These are phyloP conservation scores for Volucella inflata DNA, from an alignment of 2,888 invertebrate genomes.

Conservation along the genomic window DNA sequence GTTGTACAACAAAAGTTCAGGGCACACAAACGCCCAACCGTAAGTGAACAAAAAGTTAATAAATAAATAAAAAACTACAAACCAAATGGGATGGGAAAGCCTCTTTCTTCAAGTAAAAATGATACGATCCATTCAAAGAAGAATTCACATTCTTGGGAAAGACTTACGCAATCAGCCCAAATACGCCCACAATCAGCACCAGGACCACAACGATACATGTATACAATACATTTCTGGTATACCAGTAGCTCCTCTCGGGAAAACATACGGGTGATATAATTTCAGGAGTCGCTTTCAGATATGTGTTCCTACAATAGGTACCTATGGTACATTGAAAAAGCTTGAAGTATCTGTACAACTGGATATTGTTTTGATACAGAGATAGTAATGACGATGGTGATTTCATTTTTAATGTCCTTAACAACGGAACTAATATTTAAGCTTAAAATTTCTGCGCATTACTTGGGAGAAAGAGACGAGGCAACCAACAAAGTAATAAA, in stretches of 20 bases:
- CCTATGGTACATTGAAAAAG: neutral
- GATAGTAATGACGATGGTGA: slow-evolving; percentile 33
- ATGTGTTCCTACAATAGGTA: neutral
- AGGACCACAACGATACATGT: no score
- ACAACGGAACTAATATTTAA: slow-evolving; percentile 60
- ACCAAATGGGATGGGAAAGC: slow-evolving; percentile 7
- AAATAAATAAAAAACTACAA: slow-evolving; percentile 2
- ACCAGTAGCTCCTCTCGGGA: slow-evolving; percentile 22
- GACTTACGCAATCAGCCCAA: neutral
- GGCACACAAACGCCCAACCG: slow-evolving; percentile 9
- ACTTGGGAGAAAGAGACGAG: neutral
- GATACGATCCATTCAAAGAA: slow-evolving; percentile 59
- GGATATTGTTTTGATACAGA: slow-evolving; percentile 23
- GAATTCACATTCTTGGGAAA: slow-evolving; percentile 33
- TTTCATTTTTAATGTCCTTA: slow-evolving; percentile 33
- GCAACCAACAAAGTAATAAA: neutral
- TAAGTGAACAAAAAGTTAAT: neutral
- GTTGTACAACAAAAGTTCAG: neutral
- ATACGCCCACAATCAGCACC: neutral
- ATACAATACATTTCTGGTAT: no score
- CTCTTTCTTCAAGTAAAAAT: slow-evolving; percentile 52
- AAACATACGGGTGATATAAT: slow-evolving; percentile 7
- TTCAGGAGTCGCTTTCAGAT: neutral
- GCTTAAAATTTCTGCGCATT: slow-evolving; percentile 28
- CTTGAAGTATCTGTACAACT: neutral